Percentiles rank a stretch among this genome's conserved stretches.
phyloP scores from a whole-genome alignment of 2,888 invertebrate species.

The Machimus atricapillus region DNA sequence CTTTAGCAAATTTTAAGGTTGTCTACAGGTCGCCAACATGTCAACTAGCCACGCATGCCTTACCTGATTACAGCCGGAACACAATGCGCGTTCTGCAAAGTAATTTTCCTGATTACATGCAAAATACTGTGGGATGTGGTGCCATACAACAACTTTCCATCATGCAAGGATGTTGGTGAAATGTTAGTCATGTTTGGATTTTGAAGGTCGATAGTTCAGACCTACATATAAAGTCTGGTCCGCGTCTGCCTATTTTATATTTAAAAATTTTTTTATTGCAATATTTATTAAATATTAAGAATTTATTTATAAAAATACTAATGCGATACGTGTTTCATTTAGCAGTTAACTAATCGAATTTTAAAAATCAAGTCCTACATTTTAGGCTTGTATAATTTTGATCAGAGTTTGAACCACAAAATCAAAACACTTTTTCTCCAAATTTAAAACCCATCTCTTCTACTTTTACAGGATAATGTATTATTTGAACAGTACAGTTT shows the following conservation, averaged over 20 bases:
- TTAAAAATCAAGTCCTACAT: too few relatives aligned
- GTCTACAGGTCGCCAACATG: conserved; percentile 66
- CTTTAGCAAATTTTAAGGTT: conserved; percentile 62
- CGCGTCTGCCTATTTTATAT: not conserved
- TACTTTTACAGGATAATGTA: too few relatives aligned
- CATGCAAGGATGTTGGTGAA: conserved; percentile 51
- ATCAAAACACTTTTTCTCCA: too few relatives aligned
- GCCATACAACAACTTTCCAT: conserved; percentile 65
- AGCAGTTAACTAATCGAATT: not conserved
- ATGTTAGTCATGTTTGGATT: not conserved
- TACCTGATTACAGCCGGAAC: conserved; percentile 66
- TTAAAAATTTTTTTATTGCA: not conserved
- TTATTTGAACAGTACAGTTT: too few relatives aligned
- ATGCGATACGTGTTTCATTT: not conserved
- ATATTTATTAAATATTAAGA: not conserved
- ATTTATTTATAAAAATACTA: not conserved
- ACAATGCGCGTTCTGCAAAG: conserved; percentile 69
- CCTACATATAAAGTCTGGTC: not conserved
- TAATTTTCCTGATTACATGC: conserved; percentile 71
- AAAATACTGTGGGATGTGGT: conserved; percentile 69
- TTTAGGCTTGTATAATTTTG: too few relatives aligned
- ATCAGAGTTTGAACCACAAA: too few relatives aligned
- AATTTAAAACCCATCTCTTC: too few relatives aligned
- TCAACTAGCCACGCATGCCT: conserved; percentile 67
- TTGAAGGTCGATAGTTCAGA: not conserved